Evolutionary conservation across 1,140 invertebrate species (phyloP).

Genomic region (Melitaea cinxia): DNA sequence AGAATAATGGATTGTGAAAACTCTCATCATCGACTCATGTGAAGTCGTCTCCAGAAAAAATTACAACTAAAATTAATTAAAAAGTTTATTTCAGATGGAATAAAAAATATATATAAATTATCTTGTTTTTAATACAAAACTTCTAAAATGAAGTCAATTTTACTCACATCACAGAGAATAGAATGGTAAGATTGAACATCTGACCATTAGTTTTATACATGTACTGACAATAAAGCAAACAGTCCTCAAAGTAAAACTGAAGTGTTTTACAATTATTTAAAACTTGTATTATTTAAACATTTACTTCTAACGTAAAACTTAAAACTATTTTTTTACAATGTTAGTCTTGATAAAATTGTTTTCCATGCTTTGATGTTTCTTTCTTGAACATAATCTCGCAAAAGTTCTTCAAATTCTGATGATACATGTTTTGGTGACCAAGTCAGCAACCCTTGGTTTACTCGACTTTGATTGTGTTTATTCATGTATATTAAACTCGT

Average conservation of each 20-base stretch:
- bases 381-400: conserved; percentile 58
- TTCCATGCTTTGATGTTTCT: conserved; percentile 63
- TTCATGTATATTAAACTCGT: conserved; percentile 67
- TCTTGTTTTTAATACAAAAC: conserved; percentile 31
- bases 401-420: conserved; percentile 49
- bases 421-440: conserved; percentile 63
- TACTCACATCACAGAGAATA: conserved; percentile 45
- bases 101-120: conserved; percentile 84
- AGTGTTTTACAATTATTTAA: not conserved
- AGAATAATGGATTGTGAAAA: too few relatives aligned
- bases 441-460: conserved; percentile 48
- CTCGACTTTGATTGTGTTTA: conserved; percentile 55
- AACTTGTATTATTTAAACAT: not conserved
- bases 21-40: too few relatives aligned
- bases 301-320: conserved; percentile 1
- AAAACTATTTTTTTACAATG: conserved; percentile 1
- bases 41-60: too few relatives aligned
- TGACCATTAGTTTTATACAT: conserved; percentile 17
- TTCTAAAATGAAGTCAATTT: conserved; percentile 39
- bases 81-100: conserved; percentile 77
- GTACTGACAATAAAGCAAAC: conserved; percentile 17
- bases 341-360: conserved; percentile 43
- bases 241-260: not conserved
- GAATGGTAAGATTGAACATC: conserved; percentile 26
- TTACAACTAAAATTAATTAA: too few relatives aligned